Conservation (phyloP, 2,797 vertebrate species). For the Catharus ustulatus region DNA sequence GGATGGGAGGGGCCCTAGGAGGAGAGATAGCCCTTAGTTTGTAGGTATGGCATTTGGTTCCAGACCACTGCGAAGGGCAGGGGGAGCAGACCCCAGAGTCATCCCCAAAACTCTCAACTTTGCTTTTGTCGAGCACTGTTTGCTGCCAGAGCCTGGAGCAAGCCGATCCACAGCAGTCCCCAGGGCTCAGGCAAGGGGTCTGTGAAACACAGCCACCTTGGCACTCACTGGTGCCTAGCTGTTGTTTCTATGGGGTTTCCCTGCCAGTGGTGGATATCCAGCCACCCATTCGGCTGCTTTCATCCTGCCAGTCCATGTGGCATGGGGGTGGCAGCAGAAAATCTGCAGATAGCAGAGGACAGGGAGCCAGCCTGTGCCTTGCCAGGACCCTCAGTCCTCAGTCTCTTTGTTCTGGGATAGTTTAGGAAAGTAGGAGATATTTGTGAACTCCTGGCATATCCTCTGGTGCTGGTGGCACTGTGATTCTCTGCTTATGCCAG, state of each 20-base stretch:
- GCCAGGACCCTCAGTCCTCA: fast-evolving
- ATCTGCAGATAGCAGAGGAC: not conserved
- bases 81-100: not conserved
- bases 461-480: not conserved
- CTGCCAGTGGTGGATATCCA: not conserved
- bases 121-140: not conserved
- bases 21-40: not conserved
- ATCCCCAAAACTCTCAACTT: not conserved
- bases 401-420: not conserved
- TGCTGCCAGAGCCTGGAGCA: not conserved
- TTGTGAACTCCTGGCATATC: not conserved
- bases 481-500: not conserved
- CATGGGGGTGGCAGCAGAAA: not conserved
- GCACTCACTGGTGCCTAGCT: not conserved
- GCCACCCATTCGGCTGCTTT: not conserved
- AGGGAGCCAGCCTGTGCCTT: not conserved
- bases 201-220: fast-evolving
- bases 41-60: not conserved
- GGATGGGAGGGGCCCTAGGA: not conserved
- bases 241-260: not conserved
- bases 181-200: fast-evolving
- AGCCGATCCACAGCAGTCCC: fast-evolving
- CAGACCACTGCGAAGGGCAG: not conserved
- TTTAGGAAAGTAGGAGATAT: not conserved
- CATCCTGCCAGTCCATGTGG: not conserved